phyloP scores from a whole-genome alignment of 2,113 vertebrate species.

The Entelurus aequoreus region DNA sequence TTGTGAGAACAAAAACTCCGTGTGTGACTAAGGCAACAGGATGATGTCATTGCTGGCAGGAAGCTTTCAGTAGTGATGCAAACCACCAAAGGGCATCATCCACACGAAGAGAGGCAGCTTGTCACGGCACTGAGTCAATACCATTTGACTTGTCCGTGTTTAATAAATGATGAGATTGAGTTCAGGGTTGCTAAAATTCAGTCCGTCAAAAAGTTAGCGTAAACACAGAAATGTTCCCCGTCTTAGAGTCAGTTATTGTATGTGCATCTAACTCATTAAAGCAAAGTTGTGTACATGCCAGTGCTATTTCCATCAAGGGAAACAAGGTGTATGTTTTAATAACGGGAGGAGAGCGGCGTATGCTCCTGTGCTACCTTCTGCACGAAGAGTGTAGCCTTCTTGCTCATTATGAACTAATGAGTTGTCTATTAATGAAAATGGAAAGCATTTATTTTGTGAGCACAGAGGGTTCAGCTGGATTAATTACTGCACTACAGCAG shows the following conservation, averaged over 20 bases:
- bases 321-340: conserved; percentile 54
- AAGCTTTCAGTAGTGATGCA: conserved; percentile 14
- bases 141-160: conserved; percentile 5
- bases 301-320: conserved; percentile 24
- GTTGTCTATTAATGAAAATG: conserved; percentile 80
- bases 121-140: conserved; percentile 11
- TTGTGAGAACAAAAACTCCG: conserved; percentile 3
- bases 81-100: conserved; percentile 14
- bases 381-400: conserved; percentile 52
- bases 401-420: conserved; percentile 76
- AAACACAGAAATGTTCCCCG: background rate
- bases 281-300: conserved; percentile 2
- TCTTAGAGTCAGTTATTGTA: background rate
- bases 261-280: conserved; percentile 3
- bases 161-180: conserved; percentile 1
- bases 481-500: conserved; percentile 74
- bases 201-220: background rate
- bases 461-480: conserved; percentile 73
- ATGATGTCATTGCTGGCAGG: conserved; percentile 1
- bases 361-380: conserved; percentile 49
- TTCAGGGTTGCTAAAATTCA: background rate
- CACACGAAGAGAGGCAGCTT: conserved; percentile 1
- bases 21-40: conserved; percentile 15
- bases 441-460: conserved; percentile 77
- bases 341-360: conserved; percentile 56